Conservation (phyloP, 2,888 invertebrate genomes). For the Lucinisca nassula region DNA sequence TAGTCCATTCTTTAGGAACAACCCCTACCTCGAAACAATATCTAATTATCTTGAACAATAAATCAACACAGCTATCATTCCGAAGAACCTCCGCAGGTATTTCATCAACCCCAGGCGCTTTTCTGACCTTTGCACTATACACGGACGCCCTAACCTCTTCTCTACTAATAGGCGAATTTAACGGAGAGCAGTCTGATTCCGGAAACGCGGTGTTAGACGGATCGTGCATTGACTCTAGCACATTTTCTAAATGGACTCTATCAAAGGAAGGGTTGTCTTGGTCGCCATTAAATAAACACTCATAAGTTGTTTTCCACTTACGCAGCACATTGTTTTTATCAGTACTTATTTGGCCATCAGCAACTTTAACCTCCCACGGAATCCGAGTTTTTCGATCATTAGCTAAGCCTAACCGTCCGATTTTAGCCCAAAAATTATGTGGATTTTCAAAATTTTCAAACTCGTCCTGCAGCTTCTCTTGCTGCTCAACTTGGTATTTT, state of each 20-base stretch:
- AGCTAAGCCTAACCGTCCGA: neutral
- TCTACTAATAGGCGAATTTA: conserved; percentile 19
- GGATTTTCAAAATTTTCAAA: neutral
- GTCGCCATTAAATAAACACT: neutral
- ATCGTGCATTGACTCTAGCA: neutral
- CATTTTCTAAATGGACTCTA: neutral
- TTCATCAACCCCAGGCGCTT: conserved; percentile 2
- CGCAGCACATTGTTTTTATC: neutral
- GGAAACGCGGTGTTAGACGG: neutral
- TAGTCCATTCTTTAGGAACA: conserved; percentile 17
- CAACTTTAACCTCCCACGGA: neutral
- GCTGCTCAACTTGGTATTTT: conserved; percentile 6
- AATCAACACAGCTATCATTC: conserved; percentile 16
- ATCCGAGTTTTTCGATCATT: conserved; percentile 1
- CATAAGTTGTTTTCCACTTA: conserved; percentile 23
- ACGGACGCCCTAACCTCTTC: conserved; percentile 5
- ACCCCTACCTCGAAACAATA: conserved; percentile 11
- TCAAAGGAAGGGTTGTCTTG: neutral
- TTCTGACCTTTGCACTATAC: neutral
- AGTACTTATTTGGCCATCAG: neutral
- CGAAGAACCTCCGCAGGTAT: conserved; percentile 17
- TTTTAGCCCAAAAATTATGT: neutral
- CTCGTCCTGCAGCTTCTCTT: neutral
- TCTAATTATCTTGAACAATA: conserved; percentile 9
- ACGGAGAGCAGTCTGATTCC: neutral